Evolutionary conservation across 2,888 invertebrate species (phyloP), one percentile per base, ranked within the genome.

Genomic region (Sinhomidia bicolor): DNA sequence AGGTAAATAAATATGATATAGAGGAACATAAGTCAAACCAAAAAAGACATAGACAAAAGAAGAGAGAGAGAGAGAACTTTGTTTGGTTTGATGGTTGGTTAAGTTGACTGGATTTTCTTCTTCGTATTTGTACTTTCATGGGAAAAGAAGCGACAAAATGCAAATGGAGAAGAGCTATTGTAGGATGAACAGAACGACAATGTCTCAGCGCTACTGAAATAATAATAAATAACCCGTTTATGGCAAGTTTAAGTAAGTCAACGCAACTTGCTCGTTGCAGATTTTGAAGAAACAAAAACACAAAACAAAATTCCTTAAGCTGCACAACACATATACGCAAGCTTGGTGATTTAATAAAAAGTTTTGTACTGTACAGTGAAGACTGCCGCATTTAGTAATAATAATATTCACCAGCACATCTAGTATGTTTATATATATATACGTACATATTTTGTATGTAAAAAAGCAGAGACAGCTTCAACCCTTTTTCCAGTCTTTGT

Each of bases 61-160:
- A 44, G 10, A 68, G 41, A 44, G 44, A 36, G 32, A 65, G 57
- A 54, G 71, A 71, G 82, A 80, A 82, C 57, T 80, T 81, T 71
- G 44, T 36, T 41, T 20, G 44, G 20, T 17, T 65, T 4, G 65
- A 17, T 44, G 71, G 62, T 12, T 6, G 10, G 71, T 41, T 71
- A 54, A 82, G 65, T 41, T 54, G 71, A 44, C 44, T 82, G 57
- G 82, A 82, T 54, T 82, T 82, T 36, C 14, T 41, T 62, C 44
- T 41, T 80, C 41, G 36, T 41, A 23, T 23, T 62, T 62, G 44
- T 41, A 71, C 23, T 44, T 71, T 44, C 71, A 20, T 41, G 44
- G 44, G 44, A 71, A 44, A 44, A 62, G 5, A 44, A 44, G 14
- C 44, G 54, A 54, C 54, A 54, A 54, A 62, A 62, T 29, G 62